These are phyloP conservation scores for Octomys mimax DNA, from an alignment of 2,797 vertebrate genomes.

Conservation along the genomic window DNA sequence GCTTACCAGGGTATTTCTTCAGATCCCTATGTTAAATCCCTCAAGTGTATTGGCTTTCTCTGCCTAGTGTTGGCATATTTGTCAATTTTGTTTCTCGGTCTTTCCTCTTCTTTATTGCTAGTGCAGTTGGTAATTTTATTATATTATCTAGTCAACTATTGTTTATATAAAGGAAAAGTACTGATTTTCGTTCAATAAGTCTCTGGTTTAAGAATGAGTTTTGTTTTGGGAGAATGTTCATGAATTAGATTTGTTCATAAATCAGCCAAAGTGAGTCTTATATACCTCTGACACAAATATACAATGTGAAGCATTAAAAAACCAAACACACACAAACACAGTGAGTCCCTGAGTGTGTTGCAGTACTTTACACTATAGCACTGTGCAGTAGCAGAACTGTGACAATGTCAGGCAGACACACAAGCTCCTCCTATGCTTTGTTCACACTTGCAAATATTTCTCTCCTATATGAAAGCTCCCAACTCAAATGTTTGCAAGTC, in stretches of 20 bases:
- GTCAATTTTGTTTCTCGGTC: not conserved
- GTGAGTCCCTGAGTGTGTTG: not conserved
- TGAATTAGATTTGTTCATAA: not conserved
- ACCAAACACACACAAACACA: not conserved
- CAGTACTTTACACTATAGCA: not conserved
- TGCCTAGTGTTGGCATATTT: not conserved
- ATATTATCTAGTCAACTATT: not conserved
- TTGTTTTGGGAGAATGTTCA: not conserved
- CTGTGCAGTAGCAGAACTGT: not conserved
- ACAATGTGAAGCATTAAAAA: not conserved
- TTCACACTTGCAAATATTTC: not conserved
- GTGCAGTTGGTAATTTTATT: not conserved
- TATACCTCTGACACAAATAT: not conserved
- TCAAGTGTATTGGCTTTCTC: not conserved
- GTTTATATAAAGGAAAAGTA: not conserved
- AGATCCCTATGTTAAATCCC: conserved; percentile 4
- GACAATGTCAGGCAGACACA: not conserved
- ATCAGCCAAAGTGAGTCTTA: not conserved
- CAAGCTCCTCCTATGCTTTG: not conserved
- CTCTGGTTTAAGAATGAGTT: not conserved
- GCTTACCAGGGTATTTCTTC: conserved; percentile 24
- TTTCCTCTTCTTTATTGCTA: not conserved
- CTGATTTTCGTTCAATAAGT: not conserved
- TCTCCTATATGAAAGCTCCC: not conserved
- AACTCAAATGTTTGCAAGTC: not conserved